Evolutionary conservation across 2,113 vertebrate genomes (phyloP).

Genomic region (Leucopsar rothschildi): DNA sequence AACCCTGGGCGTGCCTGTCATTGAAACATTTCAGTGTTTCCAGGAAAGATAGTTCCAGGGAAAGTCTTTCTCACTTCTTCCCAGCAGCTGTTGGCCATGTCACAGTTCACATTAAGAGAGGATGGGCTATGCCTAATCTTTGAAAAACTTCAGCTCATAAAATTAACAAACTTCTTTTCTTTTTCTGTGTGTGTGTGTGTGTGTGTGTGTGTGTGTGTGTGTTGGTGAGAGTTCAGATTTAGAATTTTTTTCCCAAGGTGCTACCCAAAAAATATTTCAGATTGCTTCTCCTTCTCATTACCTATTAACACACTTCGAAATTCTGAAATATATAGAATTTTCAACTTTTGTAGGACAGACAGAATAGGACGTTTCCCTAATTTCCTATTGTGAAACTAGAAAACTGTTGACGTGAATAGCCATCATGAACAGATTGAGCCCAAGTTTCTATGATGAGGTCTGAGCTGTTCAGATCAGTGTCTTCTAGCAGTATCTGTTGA

Average conservation of each 20-base stretch:
- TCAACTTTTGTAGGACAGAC: background rate
- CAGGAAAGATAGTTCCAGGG: background rate
- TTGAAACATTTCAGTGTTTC: background rate
- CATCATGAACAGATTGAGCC: background rate
- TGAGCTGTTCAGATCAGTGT: background rate
- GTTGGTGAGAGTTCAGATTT: background rate
- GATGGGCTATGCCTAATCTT: background rate
- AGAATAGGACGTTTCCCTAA: background rate
- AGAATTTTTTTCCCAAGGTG: background rate
- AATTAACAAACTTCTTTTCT: background rate
- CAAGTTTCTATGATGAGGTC: background rate
- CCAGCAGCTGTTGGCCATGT: background rate
- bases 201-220: background rate
- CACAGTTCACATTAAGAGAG: background rate
- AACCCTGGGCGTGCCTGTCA: rapidly evolving
- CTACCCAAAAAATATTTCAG: background rate
- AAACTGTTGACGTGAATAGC: background rate
- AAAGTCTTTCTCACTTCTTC: background rate
- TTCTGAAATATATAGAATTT: background rate
- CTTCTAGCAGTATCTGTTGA: background rate
- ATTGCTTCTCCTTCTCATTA: background rate
- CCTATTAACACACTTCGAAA: background rate
- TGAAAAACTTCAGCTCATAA: background rate
- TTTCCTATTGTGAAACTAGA: background rate
- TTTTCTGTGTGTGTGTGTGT: background rate